These are phyloP conservation scores for Monomorium pharaonis DNA, from an alignment of 1,140 invertebrate species.

Conservation along the genomic window DNA sequence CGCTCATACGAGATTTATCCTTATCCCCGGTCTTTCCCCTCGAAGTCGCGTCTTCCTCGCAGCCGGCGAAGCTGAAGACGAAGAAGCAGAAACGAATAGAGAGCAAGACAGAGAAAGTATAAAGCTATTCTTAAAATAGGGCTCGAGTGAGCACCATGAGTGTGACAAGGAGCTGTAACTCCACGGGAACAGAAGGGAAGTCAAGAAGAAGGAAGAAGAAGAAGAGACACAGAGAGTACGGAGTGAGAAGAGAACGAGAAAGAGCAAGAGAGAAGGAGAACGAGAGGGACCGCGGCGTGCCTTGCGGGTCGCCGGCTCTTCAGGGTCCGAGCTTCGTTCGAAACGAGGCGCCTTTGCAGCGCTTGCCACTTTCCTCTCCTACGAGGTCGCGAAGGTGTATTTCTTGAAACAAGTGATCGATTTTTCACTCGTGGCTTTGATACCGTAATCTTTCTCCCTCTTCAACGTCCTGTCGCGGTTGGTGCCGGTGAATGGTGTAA, in stretches of 20 bases:
- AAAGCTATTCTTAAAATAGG: constrained; percentile 77
- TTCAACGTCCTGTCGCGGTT: not conserved
- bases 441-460: not conserved
- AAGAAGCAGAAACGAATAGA: constrained; percentile 3
- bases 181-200: constrained; percentile 46
- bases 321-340: constrained; percentile 81
- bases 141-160: constrained; percentile 64
- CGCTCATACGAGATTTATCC: constrained; percentile 34
- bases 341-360: constrained; percentile 76
- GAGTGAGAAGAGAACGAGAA: constrained; percentile 69
- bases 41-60: not conserved
- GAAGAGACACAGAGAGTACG: constrained; percentile 57
- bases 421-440: constrained; percentile 34
- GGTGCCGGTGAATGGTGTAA: constrained; percentile 36
- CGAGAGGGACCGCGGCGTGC: constrained; percentile 73
- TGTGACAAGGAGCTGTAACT: constrained; percentile 38
- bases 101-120: constrained; percentile 60
- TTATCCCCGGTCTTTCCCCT: not conserved
- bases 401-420: constrained; percentile 56
- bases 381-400: constrained; percentile 54
- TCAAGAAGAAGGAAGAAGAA: constrained; percentile 47
- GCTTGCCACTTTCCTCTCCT: constrained; percentile 74
- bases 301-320: constrained; percentile 83
- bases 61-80: constrained; percentile 44
- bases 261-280: constrained; percentile 47